Base-by-base conservation (phyloP, 2,797 vertebrate genomes). In the Anguilla megastoma region DNA sequence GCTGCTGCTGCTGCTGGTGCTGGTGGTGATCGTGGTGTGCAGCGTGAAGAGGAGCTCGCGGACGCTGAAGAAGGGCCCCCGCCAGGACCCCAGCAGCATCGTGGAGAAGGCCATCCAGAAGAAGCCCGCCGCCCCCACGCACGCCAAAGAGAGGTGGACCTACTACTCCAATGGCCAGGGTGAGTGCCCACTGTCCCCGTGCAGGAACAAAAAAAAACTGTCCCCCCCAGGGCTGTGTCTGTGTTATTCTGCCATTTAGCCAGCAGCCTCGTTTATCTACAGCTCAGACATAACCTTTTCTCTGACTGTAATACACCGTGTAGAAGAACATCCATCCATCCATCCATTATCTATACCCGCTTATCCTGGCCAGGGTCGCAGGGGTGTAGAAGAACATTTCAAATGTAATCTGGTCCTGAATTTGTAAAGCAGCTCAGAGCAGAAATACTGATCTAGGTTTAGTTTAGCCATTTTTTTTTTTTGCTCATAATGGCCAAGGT, bases 101-200 rank as follows among this genome's bases (percentile, higher is more conserved):
- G 95, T 99, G 94, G 98, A 99, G 91, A 98, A 98, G 92, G 97
- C 98, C 0, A 97, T 97, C 86, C 96, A 98, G 92, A 99, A 97
- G 93, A 99, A 98, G 91, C 92, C 97, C 1, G 85, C 94, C 36
- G 93, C 94, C 80, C 95, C 95, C 0, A 92, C 94, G 0, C 97
- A 97, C 91, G 94, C 94, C 94, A 96, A 97, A 89, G 98, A 99
- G 95, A 99, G 97, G 92, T 99, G 98, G 98, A 96, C 98, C 93
- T 99, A 98, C 94, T 97, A 97, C 92, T 97, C 97, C 90, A 99
- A 97, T 0, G 98, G 98, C 85, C 98, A 99, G 0, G 98, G 98
- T 99, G 93, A 97, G 97, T 92, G 54, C 5, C 33, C 74, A 6
- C 14, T 66, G 63, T 21, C 58, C 2, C 18, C 58, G 21, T 21